A percentile compares a stretch with the other conserved stretches of the same genome.
These are phyloP conservation scores for Leptopilina clavipes DNA, from an alignment of 1,140 invertebrate genomes.

Conservation along the genomic window DNA sequence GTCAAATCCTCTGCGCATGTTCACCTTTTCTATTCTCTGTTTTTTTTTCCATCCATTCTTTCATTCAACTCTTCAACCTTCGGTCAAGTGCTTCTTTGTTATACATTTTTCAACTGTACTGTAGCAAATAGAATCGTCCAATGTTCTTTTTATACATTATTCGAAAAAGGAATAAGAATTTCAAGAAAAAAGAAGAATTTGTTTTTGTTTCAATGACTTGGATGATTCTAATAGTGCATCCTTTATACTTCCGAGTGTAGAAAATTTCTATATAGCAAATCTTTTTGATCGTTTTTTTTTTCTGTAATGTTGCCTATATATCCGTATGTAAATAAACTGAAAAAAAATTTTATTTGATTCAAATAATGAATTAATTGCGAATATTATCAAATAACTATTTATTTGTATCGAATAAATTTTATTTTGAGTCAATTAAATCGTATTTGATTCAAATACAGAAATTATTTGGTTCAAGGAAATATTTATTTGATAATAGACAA, in stretches of 20 bases:
- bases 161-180: no score
- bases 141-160: neutral
- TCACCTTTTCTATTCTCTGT: slow-evolving; percentile 37
- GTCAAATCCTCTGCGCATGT: slow-evolving; percentile 50
- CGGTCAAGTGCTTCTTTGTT: slow-evolving; percentile 55
- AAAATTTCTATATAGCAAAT: slow-evolving; percentile 21
- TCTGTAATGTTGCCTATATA: slow-evolving; percentile 21
- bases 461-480: no score
- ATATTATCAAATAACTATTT: no score
- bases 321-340: no score
- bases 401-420: no score
- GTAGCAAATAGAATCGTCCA: slow-evolving; percentile 26
- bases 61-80: slow-evolving; percentile 30
- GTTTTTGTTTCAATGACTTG: slow-evolving; percentile 36
- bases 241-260: slow-evolving; percentile 8
- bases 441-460: no score
- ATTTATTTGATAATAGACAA: no score
- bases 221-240: slow-evolving; percentile 34
- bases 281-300: slow-evolving; percentile 10
- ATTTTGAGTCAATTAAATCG: no score
- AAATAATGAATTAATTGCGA: no score
- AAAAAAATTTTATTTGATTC: no score
- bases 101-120: slow-evolving; percentile 14
- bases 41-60: slow-evolving; percentile 14
- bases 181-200: no score